Evolutionary conservation across 1,140 invertebrate genomes (phyloP).

Genomic region (Drosophila cardini): DNA sequence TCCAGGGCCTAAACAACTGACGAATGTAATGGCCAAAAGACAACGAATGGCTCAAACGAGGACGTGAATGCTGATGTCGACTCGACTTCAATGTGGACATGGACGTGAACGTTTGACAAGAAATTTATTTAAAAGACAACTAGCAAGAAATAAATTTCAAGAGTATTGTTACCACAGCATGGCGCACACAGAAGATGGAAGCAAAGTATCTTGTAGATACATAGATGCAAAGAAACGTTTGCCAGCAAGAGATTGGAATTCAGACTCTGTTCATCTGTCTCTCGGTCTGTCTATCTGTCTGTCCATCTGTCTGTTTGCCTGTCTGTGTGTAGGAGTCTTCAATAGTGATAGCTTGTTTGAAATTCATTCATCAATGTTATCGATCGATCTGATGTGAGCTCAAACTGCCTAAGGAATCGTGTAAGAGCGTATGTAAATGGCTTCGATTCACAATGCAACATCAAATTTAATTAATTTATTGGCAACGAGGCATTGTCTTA

Average conservation of each 20-base stretch:
- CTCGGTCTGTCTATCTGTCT: slow-evolving; percentile 37
- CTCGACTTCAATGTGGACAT: neutral
- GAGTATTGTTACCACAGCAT: slow-evolving; percentile 44
- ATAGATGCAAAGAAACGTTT: slow-evolving; percentile 1
- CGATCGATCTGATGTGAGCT: slow-evolving; percentile 63
- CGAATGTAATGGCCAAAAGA: slow-evolving; percentile 56
- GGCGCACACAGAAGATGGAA: slow-evolving; percentile 25
- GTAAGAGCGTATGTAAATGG: slow-evolving; percentile 42
- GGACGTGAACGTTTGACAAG: slow-evolving; percentile 67
- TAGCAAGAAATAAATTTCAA: slow-evolving; percentile 78
- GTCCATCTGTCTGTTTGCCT: slow-evolving; percentile 1
- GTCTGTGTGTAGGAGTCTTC: slow-evolving; percentile 61
- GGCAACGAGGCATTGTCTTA: slow-evolving; percentile 73
- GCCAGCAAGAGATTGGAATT: slow-evolving; percentile 15
- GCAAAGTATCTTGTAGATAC: slow-evolving; percentile 3
- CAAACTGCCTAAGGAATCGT: slow-evolving; percentile 23
- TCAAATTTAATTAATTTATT: slow-evolving; percentile 82
- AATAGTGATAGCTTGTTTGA: slow-evolving; percentile 44
- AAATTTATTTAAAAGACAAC: slow-evolving; percentile 83
- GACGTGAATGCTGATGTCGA: neutral
- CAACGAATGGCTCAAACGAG: slow-evolving; percentile 6
- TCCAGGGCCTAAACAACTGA: slow-evolving; percentile 61
- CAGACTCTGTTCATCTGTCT: slow-evolving; percentile 14
- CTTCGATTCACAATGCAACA: slow-evolving; percentile 66
- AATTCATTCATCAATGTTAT: slow-evolving; percentile 82